Evolutionary conservation across 1,140 invertebrate genomes (phyloP).

Genomic region (Zelostemma sp.): DNA sequence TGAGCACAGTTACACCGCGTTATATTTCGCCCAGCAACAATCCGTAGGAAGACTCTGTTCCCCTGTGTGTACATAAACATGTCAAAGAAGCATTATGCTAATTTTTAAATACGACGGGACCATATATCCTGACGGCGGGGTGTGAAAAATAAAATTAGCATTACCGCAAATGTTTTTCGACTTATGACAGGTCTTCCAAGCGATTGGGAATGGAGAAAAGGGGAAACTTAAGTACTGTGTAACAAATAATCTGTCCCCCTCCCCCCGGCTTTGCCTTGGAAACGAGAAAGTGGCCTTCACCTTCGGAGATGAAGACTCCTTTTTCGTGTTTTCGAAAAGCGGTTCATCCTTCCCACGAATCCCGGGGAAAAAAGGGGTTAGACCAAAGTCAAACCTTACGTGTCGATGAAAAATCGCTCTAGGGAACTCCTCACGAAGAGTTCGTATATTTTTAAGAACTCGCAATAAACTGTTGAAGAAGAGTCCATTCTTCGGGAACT

Average conservation of each 20-base stretch:
- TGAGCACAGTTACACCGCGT: slow-evolving; percentile 34
- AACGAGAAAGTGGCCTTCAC: not conserved
- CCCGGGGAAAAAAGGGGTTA: not conserved
- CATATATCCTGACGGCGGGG: slow-evolving; percentile 52
- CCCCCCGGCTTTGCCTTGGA: not conserved
- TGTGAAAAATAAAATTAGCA: slow-evolving; percentile 66
- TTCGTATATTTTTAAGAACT: no score
- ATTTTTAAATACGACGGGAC: slow-evolving; percentile 66
- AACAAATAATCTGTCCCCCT: not conserved
- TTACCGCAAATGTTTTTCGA: slow-evolving; percentile 53
- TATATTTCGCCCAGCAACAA: slow-evolving; percentile 48
- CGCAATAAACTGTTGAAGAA: no score
- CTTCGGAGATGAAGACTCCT: not conserved
- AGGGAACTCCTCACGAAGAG: no score
- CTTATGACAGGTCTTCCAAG: slow-evolving; percentile 19
- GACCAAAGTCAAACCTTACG: not conserved
- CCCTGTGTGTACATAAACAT: slow-evolving; percentile 65
- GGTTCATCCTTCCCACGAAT: slow-evolving; percentile 5
- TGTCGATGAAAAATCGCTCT: no score
- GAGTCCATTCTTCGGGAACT: no score
- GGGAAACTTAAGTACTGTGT: slow-evolving; percentile 2
- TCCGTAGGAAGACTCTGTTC: slow-evolving; percentile 30
- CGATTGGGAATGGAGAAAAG: slow-evolving; percentile 12
- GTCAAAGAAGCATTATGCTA: slow-evolving; percentile 66
- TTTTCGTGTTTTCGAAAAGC: not conserved